A percentile compares a stretch with the other conserved stretches of the same genome.
Evolutionary conservation across 1,140 invertebrate species (phyloP).

Genomic region (Aradophagus sp.): DNA sequence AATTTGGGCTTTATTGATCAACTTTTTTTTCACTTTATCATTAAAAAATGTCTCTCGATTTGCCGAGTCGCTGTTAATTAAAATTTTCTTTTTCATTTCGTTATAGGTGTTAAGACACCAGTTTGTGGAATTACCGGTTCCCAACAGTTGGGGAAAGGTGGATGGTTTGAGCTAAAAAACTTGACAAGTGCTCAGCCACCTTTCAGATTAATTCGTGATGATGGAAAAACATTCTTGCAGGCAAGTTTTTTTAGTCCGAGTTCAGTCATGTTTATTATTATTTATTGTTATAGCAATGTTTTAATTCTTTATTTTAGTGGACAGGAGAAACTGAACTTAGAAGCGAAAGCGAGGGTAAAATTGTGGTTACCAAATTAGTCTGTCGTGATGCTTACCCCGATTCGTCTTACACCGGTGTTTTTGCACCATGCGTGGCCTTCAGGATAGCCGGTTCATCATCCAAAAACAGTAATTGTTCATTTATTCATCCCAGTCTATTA

Average conservation of each 20-base stretch:
- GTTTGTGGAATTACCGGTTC: constrained; percentile 90
- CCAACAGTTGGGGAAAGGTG: constrained; percentile 84
- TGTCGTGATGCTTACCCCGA: constrained; percentile 83
- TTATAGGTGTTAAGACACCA: constrained; percentile 82
- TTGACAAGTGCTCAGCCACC: constrained; percentile 84
- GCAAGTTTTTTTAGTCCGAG: constrained; percentile 57
- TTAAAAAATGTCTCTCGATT: too few relatives aligned
- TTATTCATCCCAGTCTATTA: background rate
- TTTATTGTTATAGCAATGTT: background rate
- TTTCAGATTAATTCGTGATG: constrained; percentile 85
- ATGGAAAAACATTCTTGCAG: constrained; percentile 86
- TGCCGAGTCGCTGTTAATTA: too few relatives aligned
- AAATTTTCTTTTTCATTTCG: too few relatives aligned
- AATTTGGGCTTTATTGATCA: too few relatives aligned
- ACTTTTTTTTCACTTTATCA: too few relatives aligned
- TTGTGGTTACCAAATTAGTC: constrained; percentile 85
- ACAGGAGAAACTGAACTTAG: constrained; percentile 84
- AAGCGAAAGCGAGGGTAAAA: constrained; percentile 83
- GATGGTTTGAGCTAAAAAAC: constrained; percentile 85
- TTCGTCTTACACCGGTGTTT: constrained; percentile 77
- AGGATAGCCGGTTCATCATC: constrained; percentile 86
- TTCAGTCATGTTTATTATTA: background rate
- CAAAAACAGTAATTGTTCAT: constrained; percentile 83
- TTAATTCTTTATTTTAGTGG: constrained; percentile 79
- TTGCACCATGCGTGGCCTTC: constrained; percentile 88